Evolutionary conservation across 64 coral and sea anemone species (phyloP).

Genomic region (Platygyra sinensis): DNA sequence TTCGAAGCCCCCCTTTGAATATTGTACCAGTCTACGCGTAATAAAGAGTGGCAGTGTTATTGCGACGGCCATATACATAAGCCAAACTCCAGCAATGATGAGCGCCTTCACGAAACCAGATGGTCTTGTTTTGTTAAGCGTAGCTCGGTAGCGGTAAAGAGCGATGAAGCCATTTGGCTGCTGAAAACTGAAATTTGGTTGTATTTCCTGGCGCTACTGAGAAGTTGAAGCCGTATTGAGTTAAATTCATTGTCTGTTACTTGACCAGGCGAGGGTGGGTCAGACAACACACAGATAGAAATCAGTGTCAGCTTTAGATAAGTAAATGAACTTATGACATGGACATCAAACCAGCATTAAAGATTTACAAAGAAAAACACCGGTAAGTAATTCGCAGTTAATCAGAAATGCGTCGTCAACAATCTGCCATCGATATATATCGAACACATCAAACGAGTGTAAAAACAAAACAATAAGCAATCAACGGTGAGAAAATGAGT

Average conservation of each 20-base stretch:
- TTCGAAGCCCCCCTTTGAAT: no score
- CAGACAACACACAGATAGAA: no score
- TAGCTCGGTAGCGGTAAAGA: background rate
- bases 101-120: background rate
- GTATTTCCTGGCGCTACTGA: no score
- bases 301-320: no score
- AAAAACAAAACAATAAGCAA: background rate
- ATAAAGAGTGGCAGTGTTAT: background rate
- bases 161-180: background rate
- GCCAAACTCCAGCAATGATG: background rate
- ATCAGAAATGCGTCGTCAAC: background rate
- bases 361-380: background rate
- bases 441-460: background rate
- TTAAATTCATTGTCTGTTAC: no score
- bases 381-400: background rate
- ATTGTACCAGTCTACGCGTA: background rate
- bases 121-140: background rate
- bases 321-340: no score
- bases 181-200: no score
- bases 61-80: background rate
- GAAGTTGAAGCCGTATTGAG: no score
- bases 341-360: no score
- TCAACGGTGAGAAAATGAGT: background rate
- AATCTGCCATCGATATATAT: background rate
- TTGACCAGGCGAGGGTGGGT: no score